Percentiles rank a stretch among this genome's conserved stretches.
Conservation (phyloP, 2,888 invertebrate species). For the Aphrophora alni region DNA sequence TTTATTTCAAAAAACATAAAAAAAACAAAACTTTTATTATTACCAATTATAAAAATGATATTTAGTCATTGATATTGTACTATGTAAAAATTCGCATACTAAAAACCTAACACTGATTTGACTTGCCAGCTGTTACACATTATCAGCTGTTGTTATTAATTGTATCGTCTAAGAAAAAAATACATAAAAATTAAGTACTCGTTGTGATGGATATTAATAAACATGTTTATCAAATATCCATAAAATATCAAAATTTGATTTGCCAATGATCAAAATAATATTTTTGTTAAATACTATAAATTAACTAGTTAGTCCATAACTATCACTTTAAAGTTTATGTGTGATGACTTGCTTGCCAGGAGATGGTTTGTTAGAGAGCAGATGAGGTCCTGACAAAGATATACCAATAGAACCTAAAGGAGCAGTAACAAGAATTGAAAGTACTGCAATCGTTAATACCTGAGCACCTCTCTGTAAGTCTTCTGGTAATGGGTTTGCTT, state of each 20-base stretch:
- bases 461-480: slow-evolving; percentile 38
- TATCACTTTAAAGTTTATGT: neutral
- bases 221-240: neutral
- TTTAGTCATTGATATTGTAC: too few relatives aligned
- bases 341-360: neutral
- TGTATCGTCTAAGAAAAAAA: too few relatives aligned
- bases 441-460: slow-evolving; percentile 55
- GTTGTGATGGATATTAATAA: neutral
- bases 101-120: too few relatives aligned
- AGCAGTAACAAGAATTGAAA: slow-evolving; percentile 57
- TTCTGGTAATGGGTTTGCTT: slow-evolving; percentile 25
- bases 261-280: neutral
- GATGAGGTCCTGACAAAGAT: slow-evolving; percentile 51
- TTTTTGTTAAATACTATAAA: neutral
- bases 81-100: too few relatives aligned
- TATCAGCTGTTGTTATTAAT: too few relatives aligned
- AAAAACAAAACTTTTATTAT: too few relatives aligned
- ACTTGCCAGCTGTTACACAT: too few relatives aligned
- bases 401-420: slow-evolving; percentile 56
- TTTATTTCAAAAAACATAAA: too few relatives aligned
- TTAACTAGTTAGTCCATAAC: too few relatives aligned
- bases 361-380: slow-evolving; percentile 45
- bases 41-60: too few relatives aligned
- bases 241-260: neutral
- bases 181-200: neutral